These are phyloP conservation scores for Nomada ruficornis DNA, from an alignment of 2,888 invertebrate species.

Conservation along the genomic window DNA sequence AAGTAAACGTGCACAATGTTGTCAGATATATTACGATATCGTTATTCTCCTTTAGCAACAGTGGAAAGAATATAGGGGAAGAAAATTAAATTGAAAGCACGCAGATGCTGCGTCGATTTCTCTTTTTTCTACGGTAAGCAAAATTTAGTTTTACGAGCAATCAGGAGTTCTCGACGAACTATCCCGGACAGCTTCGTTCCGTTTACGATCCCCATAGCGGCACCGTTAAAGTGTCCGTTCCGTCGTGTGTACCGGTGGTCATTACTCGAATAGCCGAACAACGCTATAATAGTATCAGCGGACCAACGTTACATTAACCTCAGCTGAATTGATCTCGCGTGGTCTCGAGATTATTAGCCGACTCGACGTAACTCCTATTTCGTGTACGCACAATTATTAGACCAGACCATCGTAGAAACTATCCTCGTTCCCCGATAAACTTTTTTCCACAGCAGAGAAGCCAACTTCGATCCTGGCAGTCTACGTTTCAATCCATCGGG, in stretches of 20 bases:
- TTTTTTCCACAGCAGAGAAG: background rate
- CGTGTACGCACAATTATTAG: background rate
- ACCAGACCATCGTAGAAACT: background rate
- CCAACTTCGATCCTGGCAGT: no score
- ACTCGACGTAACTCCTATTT: constrained; percentile 9
- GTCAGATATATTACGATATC: no score
- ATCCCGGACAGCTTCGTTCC: background rate
- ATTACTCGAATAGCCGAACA: constrained; percentile 42
- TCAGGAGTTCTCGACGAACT: constrained; percentile 12
- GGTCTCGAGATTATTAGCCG: constrained; percentile 26
- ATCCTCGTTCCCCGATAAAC: background rate
- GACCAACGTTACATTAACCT: constrained; percentile 34
- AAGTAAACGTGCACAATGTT: no score
- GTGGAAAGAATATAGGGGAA: no score
- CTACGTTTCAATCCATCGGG: no score
- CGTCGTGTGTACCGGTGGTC: constrained; percentile 27
- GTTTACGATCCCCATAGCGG: constrained; percentile 48
- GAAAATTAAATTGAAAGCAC: no score
- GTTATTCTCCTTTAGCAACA: no score
- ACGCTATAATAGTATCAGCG: constrained; percentile 26
- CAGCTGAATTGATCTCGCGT: constrained; percentile 39
- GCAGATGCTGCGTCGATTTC: no score
- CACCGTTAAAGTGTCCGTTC: constrained; percentile 29
- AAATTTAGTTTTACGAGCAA: constrained; percentile 21
- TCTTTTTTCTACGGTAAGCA: background rate